Evolutionary conservation across 2,797 vertebrate genomes (phyloP), one percentile per base, ranked within the genome.

Genomic region (Enteromius paludinosus): DNA sequence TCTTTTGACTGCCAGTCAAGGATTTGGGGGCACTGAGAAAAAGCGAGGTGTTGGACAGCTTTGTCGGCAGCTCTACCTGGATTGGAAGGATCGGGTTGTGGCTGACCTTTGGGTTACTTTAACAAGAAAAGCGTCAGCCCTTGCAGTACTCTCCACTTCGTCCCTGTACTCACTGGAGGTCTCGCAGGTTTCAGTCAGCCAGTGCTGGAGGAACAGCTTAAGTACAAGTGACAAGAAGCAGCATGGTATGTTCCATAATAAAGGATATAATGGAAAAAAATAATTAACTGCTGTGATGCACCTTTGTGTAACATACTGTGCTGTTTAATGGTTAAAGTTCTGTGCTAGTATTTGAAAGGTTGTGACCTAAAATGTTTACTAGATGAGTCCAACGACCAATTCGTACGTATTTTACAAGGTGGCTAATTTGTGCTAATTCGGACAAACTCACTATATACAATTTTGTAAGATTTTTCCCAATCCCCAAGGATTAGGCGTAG

Each of bases 1-100:
- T 86, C 71, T 83, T 86, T 79, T 86, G 81, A 86, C 81, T 80
- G 81, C 52, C 76, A 64, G 81, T 83, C 64, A 70, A 76, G 56
- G 79, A 87, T 85, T 85, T 86, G 72, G 79, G 78, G 72, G 49
- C 28, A 49, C 65, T 82, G 79, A 84, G 79, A 47, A 80, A 72
- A 81, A 75, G 47, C 23, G 35, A 64, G 52, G 84, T 86, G 82
- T 81, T 73, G 79, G 28, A 84, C 72, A 80, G 72, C 65, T 71
- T 86, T 75, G 70, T 49, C 49, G 12, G 12, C 35, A 43, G 79
- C 82, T 87, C 76, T 74, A 52, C 47, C 65, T 80, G 70, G 72
- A 84, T 80, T 80, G 79, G 59, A 66, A 20, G 70, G 84, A 79
- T 82, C 38, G 65, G 12, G n/a, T 35, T 56, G 78, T 71, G 70